Percentiles rank a stretch among this genome's conserved stretches.
Evolutionary conservation across 2,888 invertebrate species (phyloP).

Genomic region (Meiosimyza decipiens): DNA sequence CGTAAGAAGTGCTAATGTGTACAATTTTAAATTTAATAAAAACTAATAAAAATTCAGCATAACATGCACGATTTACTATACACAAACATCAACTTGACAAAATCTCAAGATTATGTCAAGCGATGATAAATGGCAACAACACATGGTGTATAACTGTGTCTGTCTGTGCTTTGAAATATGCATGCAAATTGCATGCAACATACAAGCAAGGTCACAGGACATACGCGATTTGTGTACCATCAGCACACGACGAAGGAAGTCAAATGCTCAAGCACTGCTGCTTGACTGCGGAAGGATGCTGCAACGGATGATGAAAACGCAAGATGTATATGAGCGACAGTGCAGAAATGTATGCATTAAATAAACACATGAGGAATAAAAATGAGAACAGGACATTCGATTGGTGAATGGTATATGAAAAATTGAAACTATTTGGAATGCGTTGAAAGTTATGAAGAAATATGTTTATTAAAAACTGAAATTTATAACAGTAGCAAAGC

Average conservation of each 20-base stretch:
- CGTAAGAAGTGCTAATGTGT: neutral
- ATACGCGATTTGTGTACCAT: neutral
- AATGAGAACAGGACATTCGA: neutral
- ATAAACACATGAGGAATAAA: neutral
- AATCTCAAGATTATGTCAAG: constrained; percentile 22
- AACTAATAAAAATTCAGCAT: neutral
- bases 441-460: too few relatives aligned
- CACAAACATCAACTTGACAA: constrained; percentile 26
- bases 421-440: too few relatives aligned
- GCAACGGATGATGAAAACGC: constrained; percentile 11
- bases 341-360: neutral
- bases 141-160: neutral
- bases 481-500: too few relatives aligned
- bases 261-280: neutral
- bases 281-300: neutral
- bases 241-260: neutral
- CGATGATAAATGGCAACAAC: constrained; percentile 19
- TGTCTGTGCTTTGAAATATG: too few relatives aligned
- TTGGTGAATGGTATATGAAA: too few relatives aligned
- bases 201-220: constrained; percentile 12
- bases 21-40: neutral
- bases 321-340: neutral
- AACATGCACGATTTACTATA: constrained; percentile 9
- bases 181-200: too few relatives aligned
- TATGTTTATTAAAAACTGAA: too few relatives aligned